Evolutionary conservation across 2,797 vertebrate species (phyloP).

Genomic region (Sternarchorhynchus goeldii): DNA sequence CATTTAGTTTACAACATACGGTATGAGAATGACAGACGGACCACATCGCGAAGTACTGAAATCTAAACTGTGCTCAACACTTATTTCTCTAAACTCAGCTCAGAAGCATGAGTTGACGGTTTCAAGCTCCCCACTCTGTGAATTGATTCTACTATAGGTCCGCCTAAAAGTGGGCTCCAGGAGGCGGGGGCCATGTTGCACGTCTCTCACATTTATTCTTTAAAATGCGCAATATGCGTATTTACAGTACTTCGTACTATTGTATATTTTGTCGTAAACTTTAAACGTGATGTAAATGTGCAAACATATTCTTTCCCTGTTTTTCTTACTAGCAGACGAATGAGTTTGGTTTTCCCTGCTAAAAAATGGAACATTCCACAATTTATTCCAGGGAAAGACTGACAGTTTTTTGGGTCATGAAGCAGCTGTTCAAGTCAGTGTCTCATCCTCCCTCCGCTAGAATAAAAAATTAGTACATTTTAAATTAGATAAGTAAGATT

Average conservation of each 20-base stretch:
- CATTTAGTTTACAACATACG: constrained; percentile 31
- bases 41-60: constrained; percentile 60
- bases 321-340: not conserved
- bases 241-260: not conserved
- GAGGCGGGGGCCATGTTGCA: constrained; percentile 57
- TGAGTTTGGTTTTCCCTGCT: constrained; percentile 58
- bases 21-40: constrained; percentile 40
- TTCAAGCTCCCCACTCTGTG: constrained; percentile 85
- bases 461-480: constrained; percentile 89
- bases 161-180: constrained; percentile 68
- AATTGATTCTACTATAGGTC: constrained; percentile 88
- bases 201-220: not conserved
- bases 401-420: constrained; percentile 93
- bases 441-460: constrained; percentile 79
- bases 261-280: accelerated
- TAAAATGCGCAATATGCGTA: not conserved
- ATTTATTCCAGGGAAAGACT: constrained; percentile 93
- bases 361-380: constrained; percentile 81
- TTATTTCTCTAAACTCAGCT: constrained; percentile 75
- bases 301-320: no score
- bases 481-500: constrained; percentile 86
- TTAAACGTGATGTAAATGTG: not conserved
- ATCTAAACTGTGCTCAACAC: constrained; percentile 68
- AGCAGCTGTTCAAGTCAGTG: constrained; percentile 82
- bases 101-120: constrained; percentile 75